Evolutionary conservation across 2,888 invertebrate species (phyloP).

Genomic region (Tenodera sinensis): DNA sequence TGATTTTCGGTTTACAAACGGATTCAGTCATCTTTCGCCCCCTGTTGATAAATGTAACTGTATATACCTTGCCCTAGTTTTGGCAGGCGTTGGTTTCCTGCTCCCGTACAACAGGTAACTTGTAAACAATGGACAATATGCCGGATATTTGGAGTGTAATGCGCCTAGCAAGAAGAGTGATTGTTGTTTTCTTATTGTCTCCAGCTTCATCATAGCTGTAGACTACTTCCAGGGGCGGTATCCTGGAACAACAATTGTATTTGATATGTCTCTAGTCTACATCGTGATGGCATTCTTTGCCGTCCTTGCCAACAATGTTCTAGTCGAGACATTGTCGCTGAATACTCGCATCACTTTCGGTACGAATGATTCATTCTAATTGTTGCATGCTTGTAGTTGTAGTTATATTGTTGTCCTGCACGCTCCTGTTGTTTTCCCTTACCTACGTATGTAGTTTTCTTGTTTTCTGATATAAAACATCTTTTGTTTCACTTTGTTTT

Average conservation of each 20-base stretch:
- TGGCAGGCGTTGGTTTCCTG: conserved; percentile 86
- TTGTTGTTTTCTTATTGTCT: neutral
- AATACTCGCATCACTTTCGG: conserved; percentile 85
- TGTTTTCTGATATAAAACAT: too few relatives aligned
- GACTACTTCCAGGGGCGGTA: conserved; percentile 87
- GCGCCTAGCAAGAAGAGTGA: neutral
- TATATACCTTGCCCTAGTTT: conserved; percentile 69
- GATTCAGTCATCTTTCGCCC: conserved; percentile 58
- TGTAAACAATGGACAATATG: neutral
- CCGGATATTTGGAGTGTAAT: neutral
- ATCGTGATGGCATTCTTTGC: conserved; percentile 86
- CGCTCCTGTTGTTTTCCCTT: neutral
- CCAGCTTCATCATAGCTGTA: conserved; percentile 87
- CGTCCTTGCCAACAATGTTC: conserved; percentile 78
- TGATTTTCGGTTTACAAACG: conserved; percentile 48
- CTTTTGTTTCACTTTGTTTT: neutral
- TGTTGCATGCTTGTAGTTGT: too few relatives aligned
- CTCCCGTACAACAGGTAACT: conserved; percentile 86
- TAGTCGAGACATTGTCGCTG: conserved; percentile 77
- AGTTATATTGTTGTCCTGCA: neutral
- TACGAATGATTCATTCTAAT: conserved; percentile 41
- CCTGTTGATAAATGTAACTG: conserved; percentile 68
- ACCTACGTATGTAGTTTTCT: neutral
- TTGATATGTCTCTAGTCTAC: conserved; percentile 90
- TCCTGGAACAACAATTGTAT: conserved; percentile 79